Percentiles rank a stretch among this genome's conserved stretches.
phyloP scores from a whole-genome alignment of 2,888 invertebrate genomes.

The Agrilus cyanescens region DNA sequence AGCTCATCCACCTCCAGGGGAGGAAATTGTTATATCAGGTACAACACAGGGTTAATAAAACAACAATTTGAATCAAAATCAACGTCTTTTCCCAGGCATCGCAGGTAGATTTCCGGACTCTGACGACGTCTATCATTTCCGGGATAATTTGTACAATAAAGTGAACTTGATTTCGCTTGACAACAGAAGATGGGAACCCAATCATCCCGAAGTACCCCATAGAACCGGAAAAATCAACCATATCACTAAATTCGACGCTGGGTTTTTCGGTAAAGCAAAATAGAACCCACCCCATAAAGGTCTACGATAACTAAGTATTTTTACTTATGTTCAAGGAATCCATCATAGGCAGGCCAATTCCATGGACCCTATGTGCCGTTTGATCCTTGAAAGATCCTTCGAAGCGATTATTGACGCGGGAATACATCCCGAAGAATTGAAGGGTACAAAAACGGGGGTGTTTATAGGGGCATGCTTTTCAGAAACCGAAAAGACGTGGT shows the following conservation, averaged over 20 bases:
- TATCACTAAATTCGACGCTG: constrained; percentile 42
- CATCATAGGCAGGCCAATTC: constrained; percentile 53
- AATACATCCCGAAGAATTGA: constrained; percentile 52
- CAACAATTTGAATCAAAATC: background rate
- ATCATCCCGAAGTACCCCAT: constrained; percentile 44
- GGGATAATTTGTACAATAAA: constrained; percentile 59
- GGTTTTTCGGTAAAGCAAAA: constrained; percentile 37
- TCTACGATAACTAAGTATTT: background rate
- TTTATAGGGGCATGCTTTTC: constrained; percentile 67
- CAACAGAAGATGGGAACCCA: constrained; percentile 60
- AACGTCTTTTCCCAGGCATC: constrained; percentile 24
- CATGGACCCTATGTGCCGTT: constrained; percentile 45
- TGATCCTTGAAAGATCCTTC: constrained; percentile 45
- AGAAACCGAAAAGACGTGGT: constrained; percentile 65
- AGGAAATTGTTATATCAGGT: constrained; percentile 56
- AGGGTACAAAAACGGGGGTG: constrained; percentile 65
- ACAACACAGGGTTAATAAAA: constrained; percentile 1
- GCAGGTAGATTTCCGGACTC: constrained; percentile 70
- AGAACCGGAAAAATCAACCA: constrained; percentile 54
- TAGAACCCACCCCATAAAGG: background rate
- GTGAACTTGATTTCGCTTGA: constrained; percentile 77
- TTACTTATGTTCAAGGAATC: constrained; percentile 28
- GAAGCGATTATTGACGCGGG: constrained; percentile 50
- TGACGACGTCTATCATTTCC: constrained; percentile 57
- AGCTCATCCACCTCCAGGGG: constrained; percentile 45